Percentiles rank a stretch among this genome's conserved stretches.
Evolutionary conservation across 2,113 vertebrate species (phyloP).

Genomic region (Spheniscus mendiculus): DNA sequence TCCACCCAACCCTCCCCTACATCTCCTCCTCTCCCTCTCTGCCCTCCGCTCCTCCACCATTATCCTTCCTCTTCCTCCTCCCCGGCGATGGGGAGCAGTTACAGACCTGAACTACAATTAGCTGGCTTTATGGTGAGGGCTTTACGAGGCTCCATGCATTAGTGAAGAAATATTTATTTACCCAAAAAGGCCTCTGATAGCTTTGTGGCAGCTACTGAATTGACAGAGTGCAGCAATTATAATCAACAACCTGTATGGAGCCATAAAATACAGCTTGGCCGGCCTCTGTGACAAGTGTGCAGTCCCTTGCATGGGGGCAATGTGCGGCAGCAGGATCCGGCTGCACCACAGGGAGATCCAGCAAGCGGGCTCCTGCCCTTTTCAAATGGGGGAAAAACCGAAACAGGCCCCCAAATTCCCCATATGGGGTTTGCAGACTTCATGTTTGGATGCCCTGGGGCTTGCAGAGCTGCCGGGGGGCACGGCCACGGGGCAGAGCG

Average conservation of each 20-base stretch:
- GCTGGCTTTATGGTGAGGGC: not conserved
- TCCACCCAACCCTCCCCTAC: not conserved
- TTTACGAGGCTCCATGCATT: not conserved
- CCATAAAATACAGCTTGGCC: not conserved
- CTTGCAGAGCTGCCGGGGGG: not conserved
- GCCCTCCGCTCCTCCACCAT: not conserved
- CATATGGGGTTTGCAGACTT: not conserved
- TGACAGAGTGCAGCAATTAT: constrained; percentile 48
- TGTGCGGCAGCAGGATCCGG: accelerated
- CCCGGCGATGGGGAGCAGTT: accelerated
- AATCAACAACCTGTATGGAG: not conserved
- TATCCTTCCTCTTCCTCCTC: constrained; percentile 14
- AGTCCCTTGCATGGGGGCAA: accelerated
- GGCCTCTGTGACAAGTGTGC: accelerated
- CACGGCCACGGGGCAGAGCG: accelerated
- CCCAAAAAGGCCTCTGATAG: constrained; percentile 47
- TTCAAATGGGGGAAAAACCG: accelerated
- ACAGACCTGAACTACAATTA: not conserved
- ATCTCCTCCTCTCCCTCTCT: not conserved
- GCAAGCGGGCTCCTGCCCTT: not conserved
- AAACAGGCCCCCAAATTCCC: not conserved
- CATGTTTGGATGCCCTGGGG: accelerated
- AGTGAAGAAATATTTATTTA: constrained; percentile 53
- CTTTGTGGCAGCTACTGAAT: constrained; percentile 9
- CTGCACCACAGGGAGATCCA: not conserved